These are phyloP conservation scores for Diplodus puntazzo DNA, from an alignment of 2,797 vertebrate species.

Conservation along the genomic window DNA sequence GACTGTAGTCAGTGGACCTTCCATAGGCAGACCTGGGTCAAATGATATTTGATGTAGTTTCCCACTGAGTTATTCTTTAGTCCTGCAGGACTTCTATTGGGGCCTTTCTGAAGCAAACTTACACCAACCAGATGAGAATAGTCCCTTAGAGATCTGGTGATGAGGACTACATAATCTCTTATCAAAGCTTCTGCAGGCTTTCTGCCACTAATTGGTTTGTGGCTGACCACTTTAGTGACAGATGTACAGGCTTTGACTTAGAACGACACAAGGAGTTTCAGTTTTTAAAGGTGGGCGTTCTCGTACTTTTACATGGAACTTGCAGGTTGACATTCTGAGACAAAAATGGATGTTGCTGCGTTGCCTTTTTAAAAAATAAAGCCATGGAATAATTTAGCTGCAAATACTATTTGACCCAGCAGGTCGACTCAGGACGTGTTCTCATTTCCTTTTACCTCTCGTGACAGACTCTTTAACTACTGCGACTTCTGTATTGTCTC, in stretches of 20 bases:
- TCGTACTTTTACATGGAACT: background rate
- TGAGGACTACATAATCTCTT: background rate
- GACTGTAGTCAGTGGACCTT: slow-evolving; percentile 1
- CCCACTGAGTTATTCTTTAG: background rate
- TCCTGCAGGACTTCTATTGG: background rate
- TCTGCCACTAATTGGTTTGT: background rate
- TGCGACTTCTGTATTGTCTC: background rate
- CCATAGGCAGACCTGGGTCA: background rate
- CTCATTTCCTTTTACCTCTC: background rate
- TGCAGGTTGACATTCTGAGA: background rate
- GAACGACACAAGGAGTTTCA: background rate
- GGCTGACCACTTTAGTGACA: background rate
- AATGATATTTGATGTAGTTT: slow-evolving; percentile 13
- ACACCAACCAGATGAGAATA: background rate
- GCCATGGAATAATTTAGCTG: background rate
- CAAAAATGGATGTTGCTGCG: background rate
- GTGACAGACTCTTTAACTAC: background rate
- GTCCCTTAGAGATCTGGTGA: background rate
- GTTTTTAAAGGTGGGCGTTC: background rate
- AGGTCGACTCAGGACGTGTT: background rate
- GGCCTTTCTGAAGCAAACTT: background rate
- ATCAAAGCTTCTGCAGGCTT: background rate
- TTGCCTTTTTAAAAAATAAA: slow-evolving; percentile 5
- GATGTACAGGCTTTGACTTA: background rate
- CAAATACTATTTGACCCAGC: slow-evolving; percentile 13